A percentile compares a stretch with the other conserved stretches of the same genome.
Evolutionary conservation across 1,140 invertebrate genomes (phyloP).

Genomic region (Wiebesia pumilae): DNA sequence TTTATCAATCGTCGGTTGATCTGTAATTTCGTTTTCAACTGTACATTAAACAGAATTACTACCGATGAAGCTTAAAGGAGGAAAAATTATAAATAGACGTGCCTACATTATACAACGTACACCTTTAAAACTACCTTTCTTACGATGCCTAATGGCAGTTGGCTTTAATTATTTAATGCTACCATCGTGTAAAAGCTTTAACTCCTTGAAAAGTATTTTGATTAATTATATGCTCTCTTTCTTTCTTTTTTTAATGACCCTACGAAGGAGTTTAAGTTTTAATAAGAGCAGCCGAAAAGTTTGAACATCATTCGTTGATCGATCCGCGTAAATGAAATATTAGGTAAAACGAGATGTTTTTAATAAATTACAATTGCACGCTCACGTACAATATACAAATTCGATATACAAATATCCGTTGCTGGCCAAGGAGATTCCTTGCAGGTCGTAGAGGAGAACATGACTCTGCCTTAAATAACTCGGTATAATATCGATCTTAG

Average conservation of each 20-base stretch:
- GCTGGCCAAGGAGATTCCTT: neutral
- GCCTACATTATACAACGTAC: too few relatives aligned
- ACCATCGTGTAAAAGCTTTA: too few relatives aligned
- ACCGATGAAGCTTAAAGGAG: neutral
- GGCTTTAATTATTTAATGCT: too few relatives aligned
- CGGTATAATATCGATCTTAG: neutral
- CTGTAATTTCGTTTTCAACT: conserved; percentile 72
- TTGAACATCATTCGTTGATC: neutral
- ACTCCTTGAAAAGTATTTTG: too few relatives aligned
- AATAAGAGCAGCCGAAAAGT: neutral
- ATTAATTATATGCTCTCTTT: neutral
- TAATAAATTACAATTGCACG: conserved; percentile 8
- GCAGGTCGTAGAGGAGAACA: neutral
- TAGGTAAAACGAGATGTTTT: neutral
- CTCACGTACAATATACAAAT: too few relatives aligned
- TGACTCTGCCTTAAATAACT: neutral
- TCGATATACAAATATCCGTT: neutral
- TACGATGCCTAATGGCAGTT: too few relatives aligned
- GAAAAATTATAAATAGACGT: neutral
- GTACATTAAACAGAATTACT: neutral
- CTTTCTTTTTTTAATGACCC: neutral
- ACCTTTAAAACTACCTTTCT: too few relatives aligned
- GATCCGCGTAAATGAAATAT: neutral
- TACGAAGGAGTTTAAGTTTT: neutral
- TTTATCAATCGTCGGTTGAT: conserved; percentile 94